Evolutionary conservation across 1,140 invertebrate genomes (phyloP).

Genomic region (Venturia canescens): DNA sequence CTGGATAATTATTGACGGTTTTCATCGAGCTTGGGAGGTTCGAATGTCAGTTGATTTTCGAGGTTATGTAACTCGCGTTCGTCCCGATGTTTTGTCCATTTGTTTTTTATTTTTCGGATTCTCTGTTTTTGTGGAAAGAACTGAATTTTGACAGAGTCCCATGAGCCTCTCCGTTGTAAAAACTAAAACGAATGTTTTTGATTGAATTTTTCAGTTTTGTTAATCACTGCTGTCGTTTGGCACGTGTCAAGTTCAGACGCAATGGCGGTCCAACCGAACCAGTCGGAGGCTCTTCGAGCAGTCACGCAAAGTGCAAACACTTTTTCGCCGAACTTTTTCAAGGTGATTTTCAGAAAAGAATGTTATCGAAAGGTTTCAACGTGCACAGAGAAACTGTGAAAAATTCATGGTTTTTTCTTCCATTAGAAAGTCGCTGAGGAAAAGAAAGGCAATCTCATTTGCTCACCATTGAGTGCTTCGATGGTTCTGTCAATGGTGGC

Average conservation of each 20-base stretch:
- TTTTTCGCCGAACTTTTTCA: constrained; percentile 61
- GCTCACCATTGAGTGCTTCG: constrained; percentile 65
- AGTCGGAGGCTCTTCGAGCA: constrained; percentile 31
- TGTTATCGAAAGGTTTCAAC: too few species aligned
- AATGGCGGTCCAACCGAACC: neutral
- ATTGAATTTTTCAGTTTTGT: constrained; percentile 4
- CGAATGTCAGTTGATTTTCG: too few species aligned
- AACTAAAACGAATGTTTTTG: too few species aligned
- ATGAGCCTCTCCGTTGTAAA: too few species aligned
- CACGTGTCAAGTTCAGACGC: neutral
- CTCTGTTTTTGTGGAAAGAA: too few species aligned
- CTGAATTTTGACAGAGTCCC: too few species aligned
- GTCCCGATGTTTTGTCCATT: too few species aligned
- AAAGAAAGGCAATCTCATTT: constrained; percentile 61
- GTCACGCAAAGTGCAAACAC: constrained; percentile 56
- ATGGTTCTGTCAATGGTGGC: constrained; percentile 67
- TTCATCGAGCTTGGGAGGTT: too few species aligned
- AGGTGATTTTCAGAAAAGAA: too few species aligned
- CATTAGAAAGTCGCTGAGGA: constrained; percentile 54
- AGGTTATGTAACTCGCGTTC: too few species aligned
- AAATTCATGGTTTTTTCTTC: constrained; percentile 18
- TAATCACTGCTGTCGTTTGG: neutral
- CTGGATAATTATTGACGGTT: too few species aligned
- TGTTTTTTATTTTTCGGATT: too few species aligned
- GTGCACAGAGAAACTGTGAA: neutral